Conservation (phyloP, 1,140 invertebrate species). For the Lethrus apterus region DNA sequence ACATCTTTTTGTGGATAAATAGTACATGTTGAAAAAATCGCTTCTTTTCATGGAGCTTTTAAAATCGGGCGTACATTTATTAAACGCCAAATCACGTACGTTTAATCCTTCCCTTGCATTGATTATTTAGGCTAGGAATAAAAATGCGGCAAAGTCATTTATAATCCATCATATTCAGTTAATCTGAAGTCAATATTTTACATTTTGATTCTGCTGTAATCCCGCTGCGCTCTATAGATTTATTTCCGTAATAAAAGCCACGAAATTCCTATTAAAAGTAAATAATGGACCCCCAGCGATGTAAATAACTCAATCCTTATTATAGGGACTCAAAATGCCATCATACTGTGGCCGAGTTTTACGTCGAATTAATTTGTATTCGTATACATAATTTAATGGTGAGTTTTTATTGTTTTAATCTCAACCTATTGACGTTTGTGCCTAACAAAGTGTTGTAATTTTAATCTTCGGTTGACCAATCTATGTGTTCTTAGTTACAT, state of each 20-base stretch:
- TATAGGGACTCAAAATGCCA: conserved; percentile 18
- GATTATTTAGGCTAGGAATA: neutral
- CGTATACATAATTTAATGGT: neutral
- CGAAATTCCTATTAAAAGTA: conserved; percentile 37
- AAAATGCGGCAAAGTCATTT: neutral
- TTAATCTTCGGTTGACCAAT: no score
- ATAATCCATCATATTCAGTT: conserved; percentile 7
- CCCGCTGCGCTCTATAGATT: conserved; percentile 24
- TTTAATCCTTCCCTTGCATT: neutral
- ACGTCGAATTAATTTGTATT: neutral
- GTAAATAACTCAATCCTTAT: conserved; percentile 35
- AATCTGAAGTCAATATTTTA: conserved; percentile 15
- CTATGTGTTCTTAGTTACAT: no score
- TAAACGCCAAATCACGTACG: neutral
- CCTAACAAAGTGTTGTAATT: no score
- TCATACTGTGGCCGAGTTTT: conserved; percentile 1
- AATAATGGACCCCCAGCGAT: conserved; percentile 35
- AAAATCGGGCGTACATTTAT: no score
- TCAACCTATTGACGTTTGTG: no score
- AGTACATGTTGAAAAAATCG: neutral
- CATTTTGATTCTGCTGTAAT: conserved; percentile 7
- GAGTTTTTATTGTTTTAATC: no score
- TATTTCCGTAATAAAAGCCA: conserved; percentile 34
- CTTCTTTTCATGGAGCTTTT: no score
- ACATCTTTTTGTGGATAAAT: neutral